A percentile compares a stretch with the other conserved stretches of the same genome.
Conservation (phyloP, 2,113 vertebrate genomes). For the Petrocephalus microphthalmus region DNA sequence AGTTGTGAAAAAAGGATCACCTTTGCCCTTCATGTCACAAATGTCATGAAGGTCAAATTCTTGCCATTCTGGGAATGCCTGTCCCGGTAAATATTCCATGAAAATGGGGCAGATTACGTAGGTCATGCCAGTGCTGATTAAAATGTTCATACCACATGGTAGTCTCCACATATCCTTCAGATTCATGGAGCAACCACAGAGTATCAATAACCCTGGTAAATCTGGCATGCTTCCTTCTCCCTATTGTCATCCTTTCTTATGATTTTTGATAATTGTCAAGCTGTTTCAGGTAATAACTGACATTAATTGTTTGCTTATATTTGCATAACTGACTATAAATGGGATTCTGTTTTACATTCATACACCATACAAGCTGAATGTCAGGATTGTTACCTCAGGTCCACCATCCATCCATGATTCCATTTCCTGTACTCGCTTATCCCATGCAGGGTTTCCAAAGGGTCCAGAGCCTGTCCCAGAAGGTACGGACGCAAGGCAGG, state of each 20-base stretch:
- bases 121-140: neutral
- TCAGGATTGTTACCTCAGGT: neutral
- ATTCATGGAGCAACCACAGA: neutral
- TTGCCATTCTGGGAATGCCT: neutral
- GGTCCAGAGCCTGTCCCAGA: no score
- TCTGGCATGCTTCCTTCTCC: neutral
- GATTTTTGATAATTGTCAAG: neutral
- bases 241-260: neutral
- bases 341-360: neutral
- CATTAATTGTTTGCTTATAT: neutral
- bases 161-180: neutral
- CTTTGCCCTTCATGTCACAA: conserved; percentile 15
- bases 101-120: neutral
- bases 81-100: neutral
- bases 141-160: neutral
- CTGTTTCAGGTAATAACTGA: neutral
- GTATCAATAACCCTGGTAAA: neutral
- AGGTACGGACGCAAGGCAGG: no score
- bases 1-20: conserved; percentile 28
- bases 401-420: neutral
- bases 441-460: neutral
- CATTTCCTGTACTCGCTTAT: neutral
- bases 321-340: neutral
- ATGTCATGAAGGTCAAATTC: conserved; percentile 24
- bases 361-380: neutral